Evolutionary conservation across 2,797 vertebrate species (phyloP).

Genomic region (Cuniculus paca): DNA sequence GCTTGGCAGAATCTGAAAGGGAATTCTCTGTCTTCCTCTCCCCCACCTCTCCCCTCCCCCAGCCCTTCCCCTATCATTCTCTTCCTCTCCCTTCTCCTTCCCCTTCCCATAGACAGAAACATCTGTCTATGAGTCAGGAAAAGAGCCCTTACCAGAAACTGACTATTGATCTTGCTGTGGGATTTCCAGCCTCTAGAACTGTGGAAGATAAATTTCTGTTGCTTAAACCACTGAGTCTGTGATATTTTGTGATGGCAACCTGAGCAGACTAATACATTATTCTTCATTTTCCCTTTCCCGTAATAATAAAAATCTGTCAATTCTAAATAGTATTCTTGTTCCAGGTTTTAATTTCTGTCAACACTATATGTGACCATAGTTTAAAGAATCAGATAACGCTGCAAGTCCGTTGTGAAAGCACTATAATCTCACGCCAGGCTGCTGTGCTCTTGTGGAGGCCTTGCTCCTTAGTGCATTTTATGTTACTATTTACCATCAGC

Average conservation of each 20-base stretch:
- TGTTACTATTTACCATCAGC: neutral
- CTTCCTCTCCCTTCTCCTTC: too few relatives aligned
- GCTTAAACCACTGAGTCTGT: neutral
- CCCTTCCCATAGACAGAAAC: neutral
- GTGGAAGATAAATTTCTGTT: neutral
- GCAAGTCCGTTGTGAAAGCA: neutral
- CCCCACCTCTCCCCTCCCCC: neutral
- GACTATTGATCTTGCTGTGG: neutral
- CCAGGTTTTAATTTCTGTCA: slow-evolving; percentile 24
- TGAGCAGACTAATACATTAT: neutral
- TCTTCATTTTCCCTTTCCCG: neutral
- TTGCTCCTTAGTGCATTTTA: neutral
- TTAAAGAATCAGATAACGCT: neutral
- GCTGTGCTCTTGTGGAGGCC: neutral
- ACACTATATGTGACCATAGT: neutral
- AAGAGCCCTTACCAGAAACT: neutral
- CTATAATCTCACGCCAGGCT: accelerated
- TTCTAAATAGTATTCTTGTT: neutral
- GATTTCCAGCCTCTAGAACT: neutral
- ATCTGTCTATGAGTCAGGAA: neutral
- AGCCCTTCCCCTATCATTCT: neutral
- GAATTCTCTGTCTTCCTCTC: neutral
- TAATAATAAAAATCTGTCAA: slow-evolving; percentile 14
- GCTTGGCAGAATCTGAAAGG: neutral
- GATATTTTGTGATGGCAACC: neutral